phyloP scores from a whole-genome alignment of 2,888 invertebrate species.

The Hypsopygia costalis region DNA sequence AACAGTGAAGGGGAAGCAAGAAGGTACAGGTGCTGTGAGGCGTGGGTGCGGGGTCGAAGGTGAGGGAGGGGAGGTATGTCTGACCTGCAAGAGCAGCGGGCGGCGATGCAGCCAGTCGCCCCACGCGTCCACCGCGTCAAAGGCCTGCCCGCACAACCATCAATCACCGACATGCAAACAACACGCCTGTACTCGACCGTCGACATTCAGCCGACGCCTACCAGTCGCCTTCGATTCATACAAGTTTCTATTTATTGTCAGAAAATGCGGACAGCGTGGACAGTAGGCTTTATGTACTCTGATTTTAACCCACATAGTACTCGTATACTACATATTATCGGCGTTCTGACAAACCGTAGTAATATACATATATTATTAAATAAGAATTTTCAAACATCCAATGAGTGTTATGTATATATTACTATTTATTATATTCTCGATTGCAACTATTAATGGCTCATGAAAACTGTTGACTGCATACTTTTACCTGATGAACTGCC shows the following conservation, averaged over 20 bases:
- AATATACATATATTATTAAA: no score
- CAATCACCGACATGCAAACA: conserved; percentile 76
- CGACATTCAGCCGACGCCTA: conserved; percentile 22
- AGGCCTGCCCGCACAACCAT: conserved; percentile 68
- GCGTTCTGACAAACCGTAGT: no score
- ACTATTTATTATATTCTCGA: no score
- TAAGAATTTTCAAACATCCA: no score
- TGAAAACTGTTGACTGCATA: no score
- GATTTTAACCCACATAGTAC: no score
- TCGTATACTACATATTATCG: no score
- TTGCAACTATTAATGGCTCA: no score
- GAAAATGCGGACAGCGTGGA: no score
- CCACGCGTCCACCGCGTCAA: conserved; percentile 71
- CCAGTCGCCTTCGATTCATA: conserved; percentile 8
- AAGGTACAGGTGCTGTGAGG: conserved; percentile 10
- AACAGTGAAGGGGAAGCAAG: conserved; percentile 5
- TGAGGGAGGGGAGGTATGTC: conserved; percentile 35
- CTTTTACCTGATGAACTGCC: no score
- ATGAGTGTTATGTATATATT: no score
- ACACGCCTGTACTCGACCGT: conserved; percentile 61
- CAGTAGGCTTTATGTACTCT: no score
- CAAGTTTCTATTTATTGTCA: conserved; percentile 8
- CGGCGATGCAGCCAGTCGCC: conserved; percentile 83
- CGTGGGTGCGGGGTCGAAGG: conserved; percentile 13
- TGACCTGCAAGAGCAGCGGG: conserved; percentile 93